Evolutionary conservation across 2,797 vertebrate genomes (phyloP), one percentile per base, ranked within the genome.

Genomic region (Protonibea diacanthus): DNA sequence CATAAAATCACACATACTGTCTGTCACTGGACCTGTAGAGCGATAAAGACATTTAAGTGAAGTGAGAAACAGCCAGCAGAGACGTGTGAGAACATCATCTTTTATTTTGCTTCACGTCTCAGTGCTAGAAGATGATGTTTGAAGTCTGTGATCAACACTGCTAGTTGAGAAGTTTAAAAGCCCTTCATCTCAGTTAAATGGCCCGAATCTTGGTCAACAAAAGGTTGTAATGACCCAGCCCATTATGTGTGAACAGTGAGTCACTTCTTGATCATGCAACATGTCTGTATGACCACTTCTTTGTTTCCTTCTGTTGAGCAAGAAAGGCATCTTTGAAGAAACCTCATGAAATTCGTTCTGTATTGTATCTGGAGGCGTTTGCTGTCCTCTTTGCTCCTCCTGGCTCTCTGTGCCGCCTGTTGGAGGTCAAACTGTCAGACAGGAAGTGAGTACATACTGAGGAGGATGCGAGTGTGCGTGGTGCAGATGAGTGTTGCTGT

Each of bases 381-480:
- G 48, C 23, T 40, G 7, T 53, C 66, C 80, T 81, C 78, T 87
- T 69, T 60, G 25, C 64, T 90, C 83, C 76, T 49, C 62, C 61
- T 80, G 80, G 52, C 67, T 74, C 59, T 72, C 68, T n/a, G 20
- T 62, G 73, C 66, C 79, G 75, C 59, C 20, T 72, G 27, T 72
- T 71, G 65, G 77, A 87, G 84, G 85, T 87, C 84, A 88, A 60
- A 51, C 48, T 71, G 73, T 65, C 58, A 55, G 78, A 87, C 90
- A 93, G 91, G 92, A 94, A 89, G 86, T 91, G 89, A 92, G 89
- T 87, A 21, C 64, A 67, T 42, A 29, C 52, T 62, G 80, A 82
- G 82, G 71, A 87, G 82, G 86, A 89, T 78, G 83, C 66, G 38
- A 80, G 83, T 77, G 71, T 71, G 75, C 65, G 75, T 66, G 76